Conservation (phyloP, 2,113 vertebrate species). For the Falco punctatus region DNA sequence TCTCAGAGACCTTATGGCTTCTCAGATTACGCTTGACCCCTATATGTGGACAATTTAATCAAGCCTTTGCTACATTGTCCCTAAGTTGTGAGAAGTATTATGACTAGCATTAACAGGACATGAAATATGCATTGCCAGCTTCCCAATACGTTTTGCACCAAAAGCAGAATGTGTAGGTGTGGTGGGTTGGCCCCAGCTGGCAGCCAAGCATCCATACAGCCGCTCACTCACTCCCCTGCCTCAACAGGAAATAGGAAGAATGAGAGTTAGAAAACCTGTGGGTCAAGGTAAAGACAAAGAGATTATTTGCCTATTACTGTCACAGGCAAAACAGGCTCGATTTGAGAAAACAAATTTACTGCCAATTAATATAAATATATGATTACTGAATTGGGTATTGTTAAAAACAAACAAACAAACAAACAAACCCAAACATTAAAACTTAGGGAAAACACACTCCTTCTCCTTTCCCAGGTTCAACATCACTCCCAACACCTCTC, state of each 20-base stretch:
- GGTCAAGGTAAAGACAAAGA: background rate
- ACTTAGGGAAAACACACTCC: background rate
- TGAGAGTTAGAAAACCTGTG: background rate
- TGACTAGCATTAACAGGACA: background rate
- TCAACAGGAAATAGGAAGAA: background rate
- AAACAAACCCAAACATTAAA: background rate
- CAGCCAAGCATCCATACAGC: background rate
- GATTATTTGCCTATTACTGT: background rate
- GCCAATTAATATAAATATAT: background rate
- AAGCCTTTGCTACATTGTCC: background rate
- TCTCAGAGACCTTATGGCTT: background rate
- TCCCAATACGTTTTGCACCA: background rate
- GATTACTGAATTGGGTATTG: background rate
- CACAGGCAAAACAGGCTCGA: background rate
- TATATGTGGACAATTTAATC: background rate
- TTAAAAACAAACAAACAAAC: background rate
- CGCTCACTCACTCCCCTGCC: accelerated
- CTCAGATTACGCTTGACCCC: background rate
- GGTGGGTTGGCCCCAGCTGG: background rate
- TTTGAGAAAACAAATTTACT: background rate
- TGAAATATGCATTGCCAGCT: background rate
- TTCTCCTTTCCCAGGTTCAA: background rate
- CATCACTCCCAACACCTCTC: too few species aligned
- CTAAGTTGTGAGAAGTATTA: background rate
- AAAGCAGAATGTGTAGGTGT: background rate